phyloP scores from a whole-genome alignment of 2,888 invertebrate species.

The Tetranychus truncatus region DNA sequence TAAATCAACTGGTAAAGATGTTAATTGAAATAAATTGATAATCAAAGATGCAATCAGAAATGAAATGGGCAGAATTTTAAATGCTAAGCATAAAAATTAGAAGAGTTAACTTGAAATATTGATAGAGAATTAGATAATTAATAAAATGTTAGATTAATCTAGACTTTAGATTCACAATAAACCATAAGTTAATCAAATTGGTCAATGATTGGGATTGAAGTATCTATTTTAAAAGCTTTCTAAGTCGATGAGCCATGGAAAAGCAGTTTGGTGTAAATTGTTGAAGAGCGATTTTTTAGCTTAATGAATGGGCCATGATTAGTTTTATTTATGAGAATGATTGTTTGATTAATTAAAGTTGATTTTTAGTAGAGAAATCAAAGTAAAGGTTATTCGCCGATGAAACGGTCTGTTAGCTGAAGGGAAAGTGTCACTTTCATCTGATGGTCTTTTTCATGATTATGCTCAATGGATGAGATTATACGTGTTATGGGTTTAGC shows the following conservation, averaged over 20 bases:
- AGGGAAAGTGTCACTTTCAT: background rate
- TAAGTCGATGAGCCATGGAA: too few relatives aligned
- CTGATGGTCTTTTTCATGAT: background rate
- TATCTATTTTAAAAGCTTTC: too few relatives aligned
- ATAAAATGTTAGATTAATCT: too few relatives aligned
- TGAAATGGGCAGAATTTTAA: background rate
- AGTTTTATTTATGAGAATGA: background rate
- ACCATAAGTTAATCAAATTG: too few relatives aligned
- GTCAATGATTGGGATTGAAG: too few relatives aligned
- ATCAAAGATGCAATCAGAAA: background rate
- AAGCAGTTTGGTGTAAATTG: too few relatives aligned
- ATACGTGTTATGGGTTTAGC: background rate
- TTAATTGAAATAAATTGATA: background rate
- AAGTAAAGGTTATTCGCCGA: background rate
- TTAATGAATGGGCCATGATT: too few relatives aligned
- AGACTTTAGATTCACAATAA: too few relatives aligned
- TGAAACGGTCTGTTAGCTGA: background rate
- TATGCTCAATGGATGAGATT: background rate
- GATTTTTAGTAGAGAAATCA: background rate
- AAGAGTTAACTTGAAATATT: too few relatives aligned
- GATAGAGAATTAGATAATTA: too few relatives aligned
- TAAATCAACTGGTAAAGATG: background rate
- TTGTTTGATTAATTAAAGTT: background rate
- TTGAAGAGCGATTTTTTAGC: too few relatives aligned
- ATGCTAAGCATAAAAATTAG: background rate